These are phyloP conservation scores for Alfaro cultratus DNA, from an alignment of 2,797 vertebrate genomes.

Conservation along the genomic window DNA sequence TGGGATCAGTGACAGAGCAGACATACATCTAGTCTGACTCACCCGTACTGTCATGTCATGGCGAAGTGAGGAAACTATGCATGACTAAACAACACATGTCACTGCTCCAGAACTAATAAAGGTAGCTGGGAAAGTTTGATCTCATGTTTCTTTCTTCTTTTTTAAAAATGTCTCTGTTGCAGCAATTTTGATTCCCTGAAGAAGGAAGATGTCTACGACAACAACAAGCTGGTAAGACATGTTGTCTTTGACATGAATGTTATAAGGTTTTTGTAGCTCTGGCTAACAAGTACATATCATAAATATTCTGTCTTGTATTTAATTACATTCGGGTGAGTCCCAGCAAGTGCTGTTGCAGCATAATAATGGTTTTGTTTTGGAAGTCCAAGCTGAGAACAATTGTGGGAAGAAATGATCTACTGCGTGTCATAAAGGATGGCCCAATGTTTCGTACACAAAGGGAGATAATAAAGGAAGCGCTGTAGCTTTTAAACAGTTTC, in stretches of 20 bases:
- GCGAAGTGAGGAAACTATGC: slow-evolving; percentile 7
- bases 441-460: background rate
- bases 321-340: background rate
- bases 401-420: slow-evolving; percentile 1
- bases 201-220: slow-evolving; percentile 93
- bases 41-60: slow-evolving; percentile 9
- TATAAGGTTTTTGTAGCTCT: background rate
- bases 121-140: slow-evolving; percentile 6
- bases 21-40: background rate
- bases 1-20: slow-evolving; percentile 17
- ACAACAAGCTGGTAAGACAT: slow-evolving; percentile 92
- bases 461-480: background rate
- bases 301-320: background rate
- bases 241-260: background rate
- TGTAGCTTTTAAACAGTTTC: background rate
- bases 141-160: slow-evolving; percentile 12
- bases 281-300: background rate
- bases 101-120: slow-evolving; percentile 20
- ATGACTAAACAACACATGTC: slow-evolving; percentile 36
- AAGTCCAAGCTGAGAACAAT: background rate
- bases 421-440: background rate
- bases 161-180: slow-evolving; percentile 49
- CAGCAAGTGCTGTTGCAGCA: background rate
- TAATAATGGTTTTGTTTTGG: background rate
- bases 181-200: slow-evolving; percentile 86